These are phyloP conservation scores for Pteromalus puparum DNA, from an alignment of 1,140 invertebrate species.

Conservation along the genomic window DNA sequence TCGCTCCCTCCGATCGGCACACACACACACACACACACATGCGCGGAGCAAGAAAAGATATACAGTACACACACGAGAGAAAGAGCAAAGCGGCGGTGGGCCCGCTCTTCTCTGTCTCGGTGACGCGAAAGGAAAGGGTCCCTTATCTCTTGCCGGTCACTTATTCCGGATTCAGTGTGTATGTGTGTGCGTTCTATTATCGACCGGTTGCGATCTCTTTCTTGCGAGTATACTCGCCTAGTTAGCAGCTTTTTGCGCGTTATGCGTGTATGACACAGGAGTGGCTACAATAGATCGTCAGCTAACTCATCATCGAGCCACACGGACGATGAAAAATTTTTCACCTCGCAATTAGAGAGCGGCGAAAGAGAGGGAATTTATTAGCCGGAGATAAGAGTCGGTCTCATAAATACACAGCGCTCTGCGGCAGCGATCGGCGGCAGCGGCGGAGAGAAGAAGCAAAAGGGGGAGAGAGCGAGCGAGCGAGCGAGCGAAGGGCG, in stretches of 20 bases:
- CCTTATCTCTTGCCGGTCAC: background rate
- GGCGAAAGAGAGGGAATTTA: background rate
- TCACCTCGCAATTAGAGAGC: background rate
- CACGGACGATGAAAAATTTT: background rate
- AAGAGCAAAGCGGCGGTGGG: background rate
- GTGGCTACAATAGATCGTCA: background rate
- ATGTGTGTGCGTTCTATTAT: background rate
- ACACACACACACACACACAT: too few species aligned
- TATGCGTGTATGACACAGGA: background rate
- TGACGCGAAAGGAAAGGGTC: background rate
- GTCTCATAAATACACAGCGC: constrained; percentile 61
- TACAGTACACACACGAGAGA: background rate
- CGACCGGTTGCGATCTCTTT: background rate
- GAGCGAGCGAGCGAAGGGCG: constrained; percentile 68
- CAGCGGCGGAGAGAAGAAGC: background rate
- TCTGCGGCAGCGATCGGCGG: constrained; percentile 5
- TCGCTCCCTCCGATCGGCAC: constrained; percentile 36
- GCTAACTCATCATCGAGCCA: background rate
- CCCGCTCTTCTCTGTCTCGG: background rate
- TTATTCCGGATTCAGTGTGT: background rate
- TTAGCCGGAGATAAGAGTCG: background rate
- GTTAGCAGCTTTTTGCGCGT: background rate
- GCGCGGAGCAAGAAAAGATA: background rate
- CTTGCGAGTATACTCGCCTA: background rate
- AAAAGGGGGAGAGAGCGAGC: constrained; percentile 28